These are phyloP conservation scores for Arvicanthis niloticus DNA, from an alignment of 2,113 vertebrate genomes.

Conservation along the genomic window DNA sequence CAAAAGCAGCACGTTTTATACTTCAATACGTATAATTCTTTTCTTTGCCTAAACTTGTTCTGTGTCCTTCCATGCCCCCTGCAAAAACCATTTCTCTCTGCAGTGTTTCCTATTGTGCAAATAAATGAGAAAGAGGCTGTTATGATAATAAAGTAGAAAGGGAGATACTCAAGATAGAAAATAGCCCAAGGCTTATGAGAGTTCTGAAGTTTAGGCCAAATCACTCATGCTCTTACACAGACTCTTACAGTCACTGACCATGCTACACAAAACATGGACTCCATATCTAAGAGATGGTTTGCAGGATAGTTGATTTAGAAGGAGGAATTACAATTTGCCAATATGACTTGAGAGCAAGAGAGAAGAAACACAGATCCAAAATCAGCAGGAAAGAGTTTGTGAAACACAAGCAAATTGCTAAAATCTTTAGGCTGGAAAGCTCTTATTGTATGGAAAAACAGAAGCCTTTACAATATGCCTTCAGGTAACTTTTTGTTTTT, in stretches of 20 bases:
- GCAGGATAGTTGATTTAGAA: neutral
- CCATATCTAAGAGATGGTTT: neutral
- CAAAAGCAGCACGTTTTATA: conserved; percentile 34
- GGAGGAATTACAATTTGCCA: neutral
- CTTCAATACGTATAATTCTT: neutral
- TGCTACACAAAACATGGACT: neutral
- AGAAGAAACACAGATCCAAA: neutral
- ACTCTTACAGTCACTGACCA: neutral
- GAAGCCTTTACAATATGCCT: neutral
- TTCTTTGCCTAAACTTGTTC: conserved; percentile 63
- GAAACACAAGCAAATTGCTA: conserved; percentile 30
- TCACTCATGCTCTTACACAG: neutral
- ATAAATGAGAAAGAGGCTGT: conserved; percentile 50
- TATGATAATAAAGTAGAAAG: conserved; percentile 59
- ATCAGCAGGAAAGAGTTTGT: conserved; percentile 40
- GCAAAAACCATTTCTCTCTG: conserved; percentile 27
- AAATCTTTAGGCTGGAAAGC: conserved; percentile 47
- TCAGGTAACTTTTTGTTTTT: conserved; percentile 51
- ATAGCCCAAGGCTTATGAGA: conserved; percentile 8
- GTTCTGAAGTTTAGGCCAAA: conserved; percentile 40
- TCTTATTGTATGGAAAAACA: conserved; percentile 43
- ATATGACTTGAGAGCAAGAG: neutral
- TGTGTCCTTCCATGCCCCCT: conserved; percentile 36
- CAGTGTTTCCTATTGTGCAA: conserved; percentile 65
- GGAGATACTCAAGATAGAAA: conserved; percentile 7